Conservation (phyloP, 2,797 vertebrate species). For the Sebastes iracundus region DNA sequence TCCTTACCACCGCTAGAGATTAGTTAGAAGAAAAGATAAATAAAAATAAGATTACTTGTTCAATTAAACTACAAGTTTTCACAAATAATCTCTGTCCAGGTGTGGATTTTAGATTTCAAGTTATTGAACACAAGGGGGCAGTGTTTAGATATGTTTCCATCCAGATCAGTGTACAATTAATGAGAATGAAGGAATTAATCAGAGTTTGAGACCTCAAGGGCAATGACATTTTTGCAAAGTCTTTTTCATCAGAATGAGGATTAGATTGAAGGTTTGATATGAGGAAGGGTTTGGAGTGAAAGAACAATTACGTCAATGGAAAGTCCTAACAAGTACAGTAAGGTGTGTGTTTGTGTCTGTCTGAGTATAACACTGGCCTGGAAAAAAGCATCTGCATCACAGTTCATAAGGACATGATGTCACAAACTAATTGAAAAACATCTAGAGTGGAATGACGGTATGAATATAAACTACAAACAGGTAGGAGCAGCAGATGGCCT, state of each 20-base stretch:
- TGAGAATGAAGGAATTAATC: neutral
- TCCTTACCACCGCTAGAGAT: constrained; percentile 85
- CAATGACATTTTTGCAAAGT: neutral
- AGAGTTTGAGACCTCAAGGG: neutral
- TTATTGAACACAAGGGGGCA: constrained; percentile 36
- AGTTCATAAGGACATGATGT: constrained; percentile 41
- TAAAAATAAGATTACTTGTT: neutral
- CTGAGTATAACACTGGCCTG: constrained; percentile 3
- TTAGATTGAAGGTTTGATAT: neutral
- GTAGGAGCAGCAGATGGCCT: constrained; percentile 63
- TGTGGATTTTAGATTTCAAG: neutral
- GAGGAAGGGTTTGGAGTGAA: neutral
- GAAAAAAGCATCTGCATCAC: constrained; percentile 52
- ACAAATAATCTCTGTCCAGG: neutral
- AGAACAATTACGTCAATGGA: neutral
- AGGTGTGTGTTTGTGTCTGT: neutral
- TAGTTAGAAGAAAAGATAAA: neutral
- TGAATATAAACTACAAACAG: constrained; percentile 59
- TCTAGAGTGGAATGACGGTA: constrained; percentile 35
- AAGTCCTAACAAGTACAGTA: neutral
- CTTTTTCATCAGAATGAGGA: neutral
- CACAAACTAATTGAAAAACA: constrained; percentile 60
- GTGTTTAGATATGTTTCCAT: neutral
- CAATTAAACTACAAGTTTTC: neutral
- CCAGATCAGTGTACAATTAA: neutral